These are phyloP conservation scores for Plutomurus gul DNA, from an alignment of 1,140 invertebrate genomes.

Conservation along the genomic window DNA sequence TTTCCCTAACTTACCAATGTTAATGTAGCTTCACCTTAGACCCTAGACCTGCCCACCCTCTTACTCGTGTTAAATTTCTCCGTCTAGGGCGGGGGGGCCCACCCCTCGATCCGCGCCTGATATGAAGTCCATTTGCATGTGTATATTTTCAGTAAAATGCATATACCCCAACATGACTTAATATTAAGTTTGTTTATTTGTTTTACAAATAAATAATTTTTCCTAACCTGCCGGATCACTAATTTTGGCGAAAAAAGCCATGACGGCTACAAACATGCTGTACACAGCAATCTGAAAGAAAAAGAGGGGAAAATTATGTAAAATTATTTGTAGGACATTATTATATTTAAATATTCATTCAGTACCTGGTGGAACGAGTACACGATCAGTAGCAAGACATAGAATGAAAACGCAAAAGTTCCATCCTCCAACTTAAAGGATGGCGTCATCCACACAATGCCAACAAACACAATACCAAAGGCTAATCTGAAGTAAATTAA, in stretches of 20 bases:
- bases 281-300: slow-evolving; percentile 67
- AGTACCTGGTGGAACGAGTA: slow-evolving; percentile 90
- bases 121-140: no score
- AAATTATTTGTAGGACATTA: background rate
- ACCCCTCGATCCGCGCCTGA: no score
- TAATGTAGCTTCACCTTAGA: no score
- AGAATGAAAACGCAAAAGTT: slow-evolving; percentile 77
- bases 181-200: no score
- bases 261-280: slow-evolving; percentile 79
- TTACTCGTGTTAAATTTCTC: no score
- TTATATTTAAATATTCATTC: background rate
- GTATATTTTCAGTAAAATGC: no score
- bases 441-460: slow-evolving; percentile 84
- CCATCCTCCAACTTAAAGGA: slow-evolving; percentile 65
- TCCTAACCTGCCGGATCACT: slow-evolving; percentile 87
- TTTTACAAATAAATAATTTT: no score
- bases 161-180: no score
- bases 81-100: no score
- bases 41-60: no score
- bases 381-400: slow-evolving; percentile 73
- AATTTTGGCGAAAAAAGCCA: slow-evolving; percentile 83
- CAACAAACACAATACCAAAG: slow-evolving; percentile 81
- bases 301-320: slow-evolving; percentile 37
- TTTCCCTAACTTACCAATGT: no score
- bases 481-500: slow-evolving; percentile 61